phyloP scores from a whole-genome alignment of 2,113 vertebrate species.

The Hippopotamus amphibius region DNA sequence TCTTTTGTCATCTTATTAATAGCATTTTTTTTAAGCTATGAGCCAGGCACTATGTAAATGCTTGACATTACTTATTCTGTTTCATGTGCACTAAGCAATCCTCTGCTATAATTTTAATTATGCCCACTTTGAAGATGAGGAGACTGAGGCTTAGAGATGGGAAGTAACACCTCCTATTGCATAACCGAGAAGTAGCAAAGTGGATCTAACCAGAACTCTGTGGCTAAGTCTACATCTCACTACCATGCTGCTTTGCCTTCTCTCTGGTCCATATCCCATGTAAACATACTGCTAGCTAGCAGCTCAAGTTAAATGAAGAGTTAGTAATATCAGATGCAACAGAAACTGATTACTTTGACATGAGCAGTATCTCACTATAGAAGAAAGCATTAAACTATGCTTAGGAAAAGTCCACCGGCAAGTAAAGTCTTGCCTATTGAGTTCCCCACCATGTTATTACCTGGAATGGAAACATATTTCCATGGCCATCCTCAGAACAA shows the following conservation, averaged over 20 bases:
- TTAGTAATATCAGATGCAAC: not conserved
- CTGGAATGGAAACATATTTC: not conserved
- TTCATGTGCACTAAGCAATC: not conserved
- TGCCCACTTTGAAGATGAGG: not conserved
- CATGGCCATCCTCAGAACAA: not conserved
- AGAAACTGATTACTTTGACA: not conserved
- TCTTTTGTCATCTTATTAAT: not conserved
- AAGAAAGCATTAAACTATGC: not conserved
- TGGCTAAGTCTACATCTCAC: not conserved
- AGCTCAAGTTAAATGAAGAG: not conserved
- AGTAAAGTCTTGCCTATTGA: not conserved
- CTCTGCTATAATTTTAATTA: not conserved
- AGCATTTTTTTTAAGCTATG: too few relatives aligned
- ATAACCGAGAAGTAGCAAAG: not conserved
- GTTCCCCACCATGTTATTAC: not conserved
- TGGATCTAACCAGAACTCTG: not conserved
- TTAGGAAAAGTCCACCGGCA: not conserved
- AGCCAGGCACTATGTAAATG: not conserved
- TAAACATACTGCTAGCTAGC: not conserved
- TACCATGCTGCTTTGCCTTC: accelerated
- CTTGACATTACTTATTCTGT: not conserved
- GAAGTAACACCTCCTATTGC: not conserved
- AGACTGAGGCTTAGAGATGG: not conserved
- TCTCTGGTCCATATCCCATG: not conserved
- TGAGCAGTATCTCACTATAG: not conserved